These are phyloP conservation scores for Odontocolon sp. DNA, from an alignment of 2,888 invertebrate species.

Conservation along the genomic window DNA sequence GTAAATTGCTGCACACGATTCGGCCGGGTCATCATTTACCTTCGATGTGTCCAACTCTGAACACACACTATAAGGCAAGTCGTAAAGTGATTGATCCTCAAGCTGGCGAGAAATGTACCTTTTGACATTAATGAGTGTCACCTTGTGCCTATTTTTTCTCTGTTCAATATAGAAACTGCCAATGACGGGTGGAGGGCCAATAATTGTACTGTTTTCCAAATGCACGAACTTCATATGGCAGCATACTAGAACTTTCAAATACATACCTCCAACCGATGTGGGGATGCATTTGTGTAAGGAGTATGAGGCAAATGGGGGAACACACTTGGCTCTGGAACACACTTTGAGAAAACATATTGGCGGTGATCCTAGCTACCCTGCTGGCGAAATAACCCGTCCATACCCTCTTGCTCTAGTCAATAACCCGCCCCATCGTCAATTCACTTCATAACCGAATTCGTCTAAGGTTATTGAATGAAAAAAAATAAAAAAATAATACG, in stretches of 20 bases:
- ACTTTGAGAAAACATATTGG: constrained; percentile 60
- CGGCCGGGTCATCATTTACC: background rate
- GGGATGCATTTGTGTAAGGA: background rate
- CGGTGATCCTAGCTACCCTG: background rate
- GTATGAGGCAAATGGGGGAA: constrained; percentile 18
- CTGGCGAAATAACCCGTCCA: background rate
- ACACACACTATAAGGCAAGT: background rate
- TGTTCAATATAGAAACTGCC: too few species aligned
- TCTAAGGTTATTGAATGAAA: background rate
- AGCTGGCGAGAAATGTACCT: background rate
- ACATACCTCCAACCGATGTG: constrained; percentile 1
- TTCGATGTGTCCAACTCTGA: constrained; percentile 15
- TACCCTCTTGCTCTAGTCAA: background rate
- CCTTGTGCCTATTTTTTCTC: too few species aligned
- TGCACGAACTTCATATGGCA: too few species aligned
- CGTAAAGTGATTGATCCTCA: background rate
- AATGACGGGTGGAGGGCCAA: too few species aligned
- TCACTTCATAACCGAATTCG: background rate
- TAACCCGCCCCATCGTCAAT: background rate
- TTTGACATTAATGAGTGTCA: background rate
- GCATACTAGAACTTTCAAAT: constrained; percentile 1
- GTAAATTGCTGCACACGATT: constrained; percentile 36
- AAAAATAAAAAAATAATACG: constrained; percentile 3
- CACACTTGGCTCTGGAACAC: constrained; percentile 42
- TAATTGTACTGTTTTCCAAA: too few species aligned